Evolutionary conservation across 2,888 invertebrate species (phyloP).

Genomic region (Cryptophagus acutangulus): DNA sequence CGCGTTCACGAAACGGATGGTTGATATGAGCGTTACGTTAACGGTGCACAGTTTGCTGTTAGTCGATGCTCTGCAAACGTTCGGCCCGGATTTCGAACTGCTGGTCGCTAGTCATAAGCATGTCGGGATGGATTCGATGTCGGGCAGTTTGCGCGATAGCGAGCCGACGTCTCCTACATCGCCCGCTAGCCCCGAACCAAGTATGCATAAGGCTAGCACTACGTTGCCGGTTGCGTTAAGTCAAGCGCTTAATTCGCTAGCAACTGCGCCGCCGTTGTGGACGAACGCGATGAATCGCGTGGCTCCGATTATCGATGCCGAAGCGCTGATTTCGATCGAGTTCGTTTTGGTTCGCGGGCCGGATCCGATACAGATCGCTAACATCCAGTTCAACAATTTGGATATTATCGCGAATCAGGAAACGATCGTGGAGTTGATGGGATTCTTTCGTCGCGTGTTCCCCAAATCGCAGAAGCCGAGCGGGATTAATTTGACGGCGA

Average conservation of each 20-base stretch:
- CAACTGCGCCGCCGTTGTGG: constrained; percentile 36
- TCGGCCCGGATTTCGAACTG: constrained; percentile 92
- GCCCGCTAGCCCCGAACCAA: constrained; percentile 67
- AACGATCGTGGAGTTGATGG: constrained; percentile 87
- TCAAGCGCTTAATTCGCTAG: constrained; percentile 51
- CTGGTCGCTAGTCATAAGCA: constrained; percentile 92
- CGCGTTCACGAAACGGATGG: constrained; percentile 67
- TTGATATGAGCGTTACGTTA: constrained; percentile 71
- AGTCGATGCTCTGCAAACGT: constrained; percentile 92
- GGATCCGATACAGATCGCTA: constrained; percentile 64
- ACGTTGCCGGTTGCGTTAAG: constrained; percentile 55
- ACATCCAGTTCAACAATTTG: constrained; percentile 88
- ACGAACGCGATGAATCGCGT: constrained; percentile 25
- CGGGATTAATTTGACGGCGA: constrained; percentile 28
- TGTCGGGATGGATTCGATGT: constrained; percentile 90
- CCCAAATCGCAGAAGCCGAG: constrained; percentile 44
- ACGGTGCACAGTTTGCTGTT: constrained; percentile 89
- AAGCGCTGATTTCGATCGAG: constrained; percentile 76
- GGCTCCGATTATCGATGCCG: constrained; percentile 50
- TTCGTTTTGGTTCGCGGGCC: constrained; percentile 62
- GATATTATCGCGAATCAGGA: constrained; percentile 96
- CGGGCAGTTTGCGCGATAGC: constrained; percentile 87
- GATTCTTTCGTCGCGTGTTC: constrained; percentile 75
- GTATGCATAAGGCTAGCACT: constrained; percentile 32
- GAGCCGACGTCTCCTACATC: constrained; percentile 87